Evolutionary conservation across 2,113 vertebrate species (phyloP).

Genomic region (Fregetta grallaria): DNA sequence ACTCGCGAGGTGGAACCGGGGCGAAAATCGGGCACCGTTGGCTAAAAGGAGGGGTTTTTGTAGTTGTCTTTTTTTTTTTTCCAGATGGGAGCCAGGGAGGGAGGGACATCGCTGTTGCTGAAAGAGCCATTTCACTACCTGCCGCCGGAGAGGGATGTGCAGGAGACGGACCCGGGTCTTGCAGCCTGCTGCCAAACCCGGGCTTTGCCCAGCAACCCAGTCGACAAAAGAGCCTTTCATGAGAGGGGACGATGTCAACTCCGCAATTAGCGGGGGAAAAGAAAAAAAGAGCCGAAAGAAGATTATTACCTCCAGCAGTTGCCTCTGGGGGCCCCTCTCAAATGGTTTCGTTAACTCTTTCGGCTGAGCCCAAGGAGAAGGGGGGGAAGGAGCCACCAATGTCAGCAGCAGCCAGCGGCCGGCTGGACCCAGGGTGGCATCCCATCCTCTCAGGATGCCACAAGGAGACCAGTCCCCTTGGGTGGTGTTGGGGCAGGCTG

Average conservation of each 20-base stretch:
- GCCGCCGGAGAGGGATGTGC: background rate
- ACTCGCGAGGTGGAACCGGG: background rate
- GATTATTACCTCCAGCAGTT: slow-evolving; percentile 53
- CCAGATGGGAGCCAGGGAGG: background rate
- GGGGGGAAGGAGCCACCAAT: background rate
- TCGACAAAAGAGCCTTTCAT: slow-evolving; percentile 72
- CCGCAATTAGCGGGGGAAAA: slow-evolving; percentile 44
- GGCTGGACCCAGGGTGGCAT: background rate
- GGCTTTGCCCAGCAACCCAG: slow-evolving; percentile 31
- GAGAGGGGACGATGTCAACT: slow-evolving; percentile 44
- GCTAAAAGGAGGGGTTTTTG: background rate
- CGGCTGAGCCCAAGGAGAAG: background rate
- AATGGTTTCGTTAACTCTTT: slow-evolving; percentile 38
- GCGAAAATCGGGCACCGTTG: background rate
- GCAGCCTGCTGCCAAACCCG: slow-evolving; percentile 15
- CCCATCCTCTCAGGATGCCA: background rate
- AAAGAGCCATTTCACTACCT: slow-evolving; percentile 29
- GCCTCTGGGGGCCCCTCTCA: background rate
- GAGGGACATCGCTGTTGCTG: background rate
- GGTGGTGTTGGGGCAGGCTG: background rate
- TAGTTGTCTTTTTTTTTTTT: too few relatives aligned
- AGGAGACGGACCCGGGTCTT: background rate
- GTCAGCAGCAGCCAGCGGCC: background rate
- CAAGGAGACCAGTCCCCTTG: rapidly evolving
- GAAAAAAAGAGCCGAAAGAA: slow-evolving; percentile 35